phyloP scores from a whole-genome alignment of 2,888 invertebrate genomes.

The Volucella inflata region DNA sequence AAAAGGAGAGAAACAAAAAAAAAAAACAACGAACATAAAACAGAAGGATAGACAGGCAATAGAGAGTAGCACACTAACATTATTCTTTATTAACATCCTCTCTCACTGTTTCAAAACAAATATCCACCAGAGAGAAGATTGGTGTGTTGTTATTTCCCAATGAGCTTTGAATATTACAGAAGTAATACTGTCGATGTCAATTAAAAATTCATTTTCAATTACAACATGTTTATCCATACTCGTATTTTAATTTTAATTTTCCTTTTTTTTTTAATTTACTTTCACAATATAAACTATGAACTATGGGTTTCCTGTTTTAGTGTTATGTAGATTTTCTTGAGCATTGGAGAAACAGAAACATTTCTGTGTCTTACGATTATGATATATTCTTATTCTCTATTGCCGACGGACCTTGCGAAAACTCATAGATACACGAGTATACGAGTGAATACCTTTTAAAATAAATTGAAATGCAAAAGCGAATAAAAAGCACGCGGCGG shows the following conservation, averaged over 20 bases:
- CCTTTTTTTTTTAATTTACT: conserved; percentile 5
- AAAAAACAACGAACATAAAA: neutral
- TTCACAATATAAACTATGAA: no score
- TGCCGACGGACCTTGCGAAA: no score
- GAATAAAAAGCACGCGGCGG: neutral
- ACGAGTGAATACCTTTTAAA: no score
- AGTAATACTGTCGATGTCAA: conserved; percentile 19
- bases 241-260: conserved; percentile 37
- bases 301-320: conserved; percentile 5
- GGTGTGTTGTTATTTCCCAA: conserved; percentile 40
- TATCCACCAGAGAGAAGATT: conserved; percentile 60
- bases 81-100: conserved; percentile 74
- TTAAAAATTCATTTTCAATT: conserved; percentile 52
- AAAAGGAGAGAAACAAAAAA: conserved; percentile 27
- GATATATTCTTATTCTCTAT: no score
- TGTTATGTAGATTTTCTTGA: conserved; percentile 6
- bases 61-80: conserved; percentile 68
- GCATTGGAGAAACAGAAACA: neutral
- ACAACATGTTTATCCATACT: conserved; percentile 25
- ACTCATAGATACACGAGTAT: no score
- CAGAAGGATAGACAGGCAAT: conserved; percentile 50
- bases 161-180: conserved; percentile 1
- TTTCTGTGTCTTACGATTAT: neutral
- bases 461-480: no score
- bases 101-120: conserved; percentile 67